Conservation (phyloP, 2,797 vertebrate species). For the Morelia viridis region DNA sequence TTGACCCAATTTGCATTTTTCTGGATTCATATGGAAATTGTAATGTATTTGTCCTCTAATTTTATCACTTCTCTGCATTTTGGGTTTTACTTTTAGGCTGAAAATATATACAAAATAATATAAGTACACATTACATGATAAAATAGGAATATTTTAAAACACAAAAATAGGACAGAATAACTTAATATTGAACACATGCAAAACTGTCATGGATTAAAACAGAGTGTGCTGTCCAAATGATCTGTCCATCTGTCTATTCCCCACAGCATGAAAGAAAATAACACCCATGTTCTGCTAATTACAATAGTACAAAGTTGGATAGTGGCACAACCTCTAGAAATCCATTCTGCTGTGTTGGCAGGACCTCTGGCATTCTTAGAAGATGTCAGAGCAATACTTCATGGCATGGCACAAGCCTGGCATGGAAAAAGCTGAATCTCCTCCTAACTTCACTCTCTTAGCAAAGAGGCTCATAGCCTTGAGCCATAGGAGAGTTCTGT, state of each 20-base stretch:
- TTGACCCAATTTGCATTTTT: background rate
- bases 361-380: background rate
- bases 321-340: background rate
- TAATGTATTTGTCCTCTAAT: background rate
- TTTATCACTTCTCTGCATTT: background rate
- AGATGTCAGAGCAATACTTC: background rate
- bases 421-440: background rate
- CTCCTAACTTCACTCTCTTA: background rate
- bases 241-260: background rate
- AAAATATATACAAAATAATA: background rate
- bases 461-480: background rate
- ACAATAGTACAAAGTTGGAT: background rate
- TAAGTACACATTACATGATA: background rate
- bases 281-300: background rate
- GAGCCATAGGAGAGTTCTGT: background rate
- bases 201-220: background rate
- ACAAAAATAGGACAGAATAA: background rate
- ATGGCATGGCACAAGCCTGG: background rate
- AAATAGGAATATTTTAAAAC: background rate
- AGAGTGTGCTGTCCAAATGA: background rate
- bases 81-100: background rate
- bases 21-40: background rate
- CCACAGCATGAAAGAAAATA: background rate
- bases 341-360: background rate
- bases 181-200: background rate